Evolutionary conservation across 2,888 invertebrate species (phyloP), one percentile per base, ranked within the genome.

Genomic region (Diplolepis rosae): DNA sequence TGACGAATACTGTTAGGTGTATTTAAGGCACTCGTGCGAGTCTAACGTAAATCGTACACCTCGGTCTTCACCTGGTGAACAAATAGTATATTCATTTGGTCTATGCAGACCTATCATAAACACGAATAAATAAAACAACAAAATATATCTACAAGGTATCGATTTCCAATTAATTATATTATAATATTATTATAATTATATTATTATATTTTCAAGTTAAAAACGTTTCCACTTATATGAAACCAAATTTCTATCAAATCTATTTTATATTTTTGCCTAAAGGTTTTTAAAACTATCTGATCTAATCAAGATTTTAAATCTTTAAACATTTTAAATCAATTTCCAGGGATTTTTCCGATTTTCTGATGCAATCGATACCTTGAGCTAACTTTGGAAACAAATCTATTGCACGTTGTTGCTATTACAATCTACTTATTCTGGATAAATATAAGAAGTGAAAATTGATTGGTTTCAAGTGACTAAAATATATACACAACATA

Each of bases 21-120:
- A 82, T 80, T 77, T 85, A 87, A 86, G 86, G 86, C 86, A 87
- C 86, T 84, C 86, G 86, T 86, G 85, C 85, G 78, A 82, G 82
- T 84, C 80, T 81, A 77, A 78, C 74, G 68, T 70, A 77, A n/a
- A 77, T 71, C 72, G 74, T 22, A 18, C 61, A 61, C 32, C 39
- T 24, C 73, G 75, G 75, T 67, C 15, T 70, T 65, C 67, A 61
- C 35, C 61, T 61, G 39, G 61, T 61, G 9, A 71, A 74, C 72
- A 72, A 69, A 30, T 70, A 22, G 15, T 42, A 45, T 45, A 74
- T 68, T 52, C 5, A 39, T 42, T 66, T 66, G 15, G 27, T 69
- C 42, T 66, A 69, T 65, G 66, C 42, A 54, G 65, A 51, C 24
- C 15, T 35, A 51, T 54, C 15, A 30, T 68, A 66, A 48, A 35